phyloP scores from a whole-genome alignment of 2,888 invertebrate species.

The Calameuta filiformis region DNA sequence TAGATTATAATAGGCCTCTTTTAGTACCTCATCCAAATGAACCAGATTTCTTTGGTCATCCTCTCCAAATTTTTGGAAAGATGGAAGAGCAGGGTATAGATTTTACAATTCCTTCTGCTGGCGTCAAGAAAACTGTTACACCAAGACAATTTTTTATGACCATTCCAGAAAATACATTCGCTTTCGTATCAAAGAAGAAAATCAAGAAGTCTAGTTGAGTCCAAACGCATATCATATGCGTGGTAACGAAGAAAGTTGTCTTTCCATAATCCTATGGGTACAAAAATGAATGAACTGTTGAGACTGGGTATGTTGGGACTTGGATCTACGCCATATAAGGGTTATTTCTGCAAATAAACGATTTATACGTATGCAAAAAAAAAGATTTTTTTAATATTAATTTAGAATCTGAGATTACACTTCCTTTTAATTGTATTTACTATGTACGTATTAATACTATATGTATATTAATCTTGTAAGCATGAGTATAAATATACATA shows the following conservation, averaged over 20 bases:
- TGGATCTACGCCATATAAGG: background rate
- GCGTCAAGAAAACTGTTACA: background rate
- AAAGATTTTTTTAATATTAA: background rate
- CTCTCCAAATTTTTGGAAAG: background rate
- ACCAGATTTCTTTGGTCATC: background rate
- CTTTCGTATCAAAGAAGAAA: background rate
- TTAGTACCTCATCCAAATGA: background rate
- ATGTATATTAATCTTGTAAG: too few species aligned
- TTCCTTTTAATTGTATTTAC: background rate
- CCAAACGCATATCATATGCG: background rate
- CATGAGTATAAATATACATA: background rate
- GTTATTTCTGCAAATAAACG: background rate
- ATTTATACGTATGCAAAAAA: background rate
- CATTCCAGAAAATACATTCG: background rate
- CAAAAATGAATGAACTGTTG: background rate
- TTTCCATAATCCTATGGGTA: background rate
- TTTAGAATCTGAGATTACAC: background rate
- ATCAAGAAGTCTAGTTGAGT: background rate
- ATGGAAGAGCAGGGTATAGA: background rate
- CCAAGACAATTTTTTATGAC: background rate
- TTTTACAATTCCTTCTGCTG: background rate
- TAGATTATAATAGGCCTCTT: background rate
- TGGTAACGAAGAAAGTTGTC: background rate
- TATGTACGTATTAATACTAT: background rate
- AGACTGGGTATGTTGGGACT: background rate